These are phyloP conservation scores for Phyllotreta striolata DNA, from an alignment of 2,888 invertebrate species.

Conservation along the genomic window DNA sequence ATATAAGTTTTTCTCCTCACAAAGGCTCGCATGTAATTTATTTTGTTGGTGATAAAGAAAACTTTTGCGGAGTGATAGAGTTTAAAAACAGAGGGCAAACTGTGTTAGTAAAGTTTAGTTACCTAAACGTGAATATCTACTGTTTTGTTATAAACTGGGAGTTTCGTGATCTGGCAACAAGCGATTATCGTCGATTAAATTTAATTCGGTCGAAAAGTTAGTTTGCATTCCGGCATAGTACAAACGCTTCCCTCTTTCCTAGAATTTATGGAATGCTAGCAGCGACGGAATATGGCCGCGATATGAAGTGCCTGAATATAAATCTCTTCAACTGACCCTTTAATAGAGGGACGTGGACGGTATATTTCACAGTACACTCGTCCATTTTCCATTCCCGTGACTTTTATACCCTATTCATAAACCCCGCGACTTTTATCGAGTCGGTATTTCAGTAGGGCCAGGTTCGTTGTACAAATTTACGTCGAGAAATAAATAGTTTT, in stretches of 20 bases:
- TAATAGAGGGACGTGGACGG: constrained; percentile 32
- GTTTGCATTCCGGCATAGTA: constrained; percentile 25
- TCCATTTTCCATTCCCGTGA: constrained; percentile 31
- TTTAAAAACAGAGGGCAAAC: too few species aligned
- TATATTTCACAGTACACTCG: constrained; percentile 30
- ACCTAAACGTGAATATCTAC: too few species aligned
- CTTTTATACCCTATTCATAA: constrained; percentile 32
- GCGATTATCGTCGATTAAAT: constrained; percentile 16
- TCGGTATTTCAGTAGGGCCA: constrained; percentile 8
- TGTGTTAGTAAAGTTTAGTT: too few species aligned
- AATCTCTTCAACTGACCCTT: constrained; percentile 32
- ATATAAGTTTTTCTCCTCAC: too few species aligned
- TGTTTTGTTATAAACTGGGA: too few species aligned
- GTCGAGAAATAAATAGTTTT: too few species aligned
- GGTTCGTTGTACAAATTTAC: background rate
- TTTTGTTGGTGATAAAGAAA: too few species aligned
- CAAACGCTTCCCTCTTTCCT: constrained; percentile 14
- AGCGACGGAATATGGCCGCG: constrained; percentile 26
- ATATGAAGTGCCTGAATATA: constrained; percentile 32
- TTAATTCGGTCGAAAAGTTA: constrained; percentile 29
- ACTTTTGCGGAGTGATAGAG: too few species aligned
- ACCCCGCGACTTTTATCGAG: constrained; percentile 31
- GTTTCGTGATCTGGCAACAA: too few species aligned
- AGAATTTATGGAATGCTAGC: constrained; percentile 30
- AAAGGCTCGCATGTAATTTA: too few species aligned